Evolutionary conservation across 2,888 invertebrate genomes (phyloP), one percentile per base, ranked within the genome.

Genomic region (Amphipoea lucens): DNA sequence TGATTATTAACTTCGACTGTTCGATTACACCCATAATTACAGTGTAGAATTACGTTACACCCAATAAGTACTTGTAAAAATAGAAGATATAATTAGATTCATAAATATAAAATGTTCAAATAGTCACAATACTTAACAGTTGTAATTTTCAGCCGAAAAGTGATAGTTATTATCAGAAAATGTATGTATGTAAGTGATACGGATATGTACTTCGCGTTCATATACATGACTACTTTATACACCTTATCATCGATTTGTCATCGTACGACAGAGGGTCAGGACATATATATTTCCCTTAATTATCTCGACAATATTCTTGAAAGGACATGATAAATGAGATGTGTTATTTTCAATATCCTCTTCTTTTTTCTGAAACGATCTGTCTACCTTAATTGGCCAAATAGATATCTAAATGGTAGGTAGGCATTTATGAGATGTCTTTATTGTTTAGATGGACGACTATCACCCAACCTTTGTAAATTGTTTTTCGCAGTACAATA

Each of bases 251-350:
- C 42, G 54, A 74, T 83, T 82, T 74, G 70, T 80, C 66, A 65
- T 70, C 42, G 17, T 20, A 68, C 20, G 70, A 54, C 62, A 57
- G 75, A 81, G 67, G 75, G 77, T 79, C 71, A 67, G 40, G 36
- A 80, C 70, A 70, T 76, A 77, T 73, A 78, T 68, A 85, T 80
- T 76, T 70, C 45, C 74, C 75, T 81, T 78, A 75, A 84, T 79
- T 84, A 82, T 71, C 72, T 71, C 80, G 51, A 81, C 73, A 87
- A 76, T 76, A 73, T 75, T 73, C 75, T 51, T 76, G 72, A 72
- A 78, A 76, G 74, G 67, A 76, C 40, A 62, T 87, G 85, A 88
- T 74, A 79, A 81, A 85, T 81, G 70, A 74, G 68, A 62, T 79
- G 68, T 54, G 54, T 71, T 79, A 76, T 89, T 85, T 81, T 83